Evolutionary conservation across 1,140 invertebrate genomes (phyloP), one percentile per base, ranked within the genome.

Genomic region (Hypothenemus hampei): DNA sequence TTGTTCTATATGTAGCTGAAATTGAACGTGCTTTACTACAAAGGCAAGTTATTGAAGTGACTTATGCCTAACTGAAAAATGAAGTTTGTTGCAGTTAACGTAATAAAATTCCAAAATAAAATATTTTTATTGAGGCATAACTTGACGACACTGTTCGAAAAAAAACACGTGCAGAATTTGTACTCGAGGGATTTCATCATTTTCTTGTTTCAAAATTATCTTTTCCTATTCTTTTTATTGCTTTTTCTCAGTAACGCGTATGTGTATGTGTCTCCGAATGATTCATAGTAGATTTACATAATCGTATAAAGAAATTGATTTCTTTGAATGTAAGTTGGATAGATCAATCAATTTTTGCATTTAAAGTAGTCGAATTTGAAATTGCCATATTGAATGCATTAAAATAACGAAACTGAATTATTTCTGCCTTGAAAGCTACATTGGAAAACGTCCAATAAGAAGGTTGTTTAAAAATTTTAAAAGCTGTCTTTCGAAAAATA

Each of bases 231-330:
- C 49, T 37, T 51, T 51, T 31, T 43, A 51, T 51, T 51, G 37
- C 35, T 21, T 40, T 41, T 49, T 19, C 37, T 11, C 11, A 18
- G 46, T 51, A 24, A 43, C 33, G 49, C 41, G 26, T 31, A 31
- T 13, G 26, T 13, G 10, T 8, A 3, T 11, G 13, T 41, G 49
- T 49, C 26, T n/a, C 43, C 16, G 46, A 26, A 51, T 51, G 36
- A 21, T 49, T 49, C 46, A 49, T 49, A 19, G 18, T n/a, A 11
- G 31, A 51, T 51, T 51, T 51, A 51, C 49, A 51, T 51, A 51
- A 51, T 41, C 49, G 49, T 21, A 41, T 51, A 51, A 22, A 40
- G 36, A 24, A 51, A 37, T 43, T 51, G 36, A 43, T 51, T 51
- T 51, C 46, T 31, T 41, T 49, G 29, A 24, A 36, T 49, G 31